Base-by-base conservation (phyloP, 2,888 invertebrate species). In the Spatulosminthurus flaviceps region DNA sequence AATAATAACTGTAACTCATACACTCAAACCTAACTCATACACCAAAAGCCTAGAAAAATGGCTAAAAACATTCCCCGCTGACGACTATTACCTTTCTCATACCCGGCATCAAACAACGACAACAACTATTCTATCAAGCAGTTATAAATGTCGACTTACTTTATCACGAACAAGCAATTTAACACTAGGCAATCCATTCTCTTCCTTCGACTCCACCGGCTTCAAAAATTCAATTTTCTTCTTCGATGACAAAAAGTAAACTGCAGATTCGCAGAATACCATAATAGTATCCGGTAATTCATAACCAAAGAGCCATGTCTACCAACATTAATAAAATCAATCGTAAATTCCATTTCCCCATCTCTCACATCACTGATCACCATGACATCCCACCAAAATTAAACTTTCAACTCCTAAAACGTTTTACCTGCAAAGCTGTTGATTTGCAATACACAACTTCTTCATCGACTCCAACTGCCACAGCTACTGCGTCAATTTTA, bases 381-480 rank as follows among this genome's bases (percentile, higher is more conserved):
- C n/a, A n/a, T n/a, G n/a, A n/a, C n/a, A n/a, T n/a, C n/a, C n/a
- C n/a, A n/a, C n/a, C n/a, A n/a, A n/a, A n/a, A n/a, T n/a, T n/a
- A n/a, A n/a, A n/a, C n/a, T n/a, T n/a, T n/a, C n/a, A n/a, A n/a
- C n/a, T n/a, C n/a, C n/a, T n/a, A n/a, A n/a, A n/a, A n/a, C n/a
- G n/a, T n/a, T n/a, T n/a, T 29, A 94, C 95, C 92, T 98, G 98
- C 84, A 98, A 89, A 22, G 98, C 94, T 84, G 94, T 95, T 4
- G 98, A 97, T 89, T 99, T 99, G 88, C 96, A 95, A 89, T 99
- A 99, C 73, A 97, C 92, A 83, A 95, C 93, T 86, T 98, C 97
- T 87, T 98, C 96, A 88, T 97, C 97, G 13, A 93, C 93, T 78
- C 98, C 98, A 80, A 97, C 96, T 70, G 94, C 94, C 16, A 95